Percentiles rank a stretch among this genome's conserved stretches.
Evolutionary conservation across 2,797 vertebrate species (phyloP).

Genomic region (Kryptolebias ocellatus): DNA sequence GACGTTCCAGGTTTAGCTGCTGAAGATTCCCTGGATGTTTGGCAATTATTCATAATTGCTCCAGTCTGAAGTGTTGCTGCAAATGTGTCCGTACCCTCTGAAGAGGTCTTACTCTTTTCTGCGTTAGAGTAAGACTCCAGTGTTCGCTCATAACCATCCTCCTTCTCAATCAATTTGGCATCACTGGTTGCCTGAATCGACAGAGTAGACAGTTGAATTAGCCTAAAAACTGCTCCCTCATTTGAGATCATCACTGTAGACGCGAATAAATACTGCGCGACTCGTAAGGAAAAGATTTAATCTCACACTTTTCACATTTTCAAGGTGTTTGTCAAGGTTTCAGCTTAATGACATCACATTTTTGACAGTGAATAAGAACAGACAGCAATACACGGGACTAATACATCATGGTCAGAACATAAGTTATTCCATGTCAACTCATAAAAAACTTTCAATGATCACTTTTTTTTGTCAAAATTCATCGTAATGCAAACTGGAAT

Average conservation of each 20-base stretch:
- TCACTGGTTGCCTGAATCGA: constrained; percentile 96
- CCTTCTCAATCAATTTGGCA: constrained; percentile 94
- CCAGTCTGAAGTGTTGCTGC: constrained; percentile 45
- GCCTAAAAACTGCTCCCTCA: constrained; percentile 60
- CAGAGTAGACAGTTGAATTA: constrained; percentile 95
- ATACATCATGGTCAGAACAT: neutral
- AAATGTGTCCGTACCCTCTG: constrained; percentile 56
- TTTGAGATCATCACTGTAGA: constrained; percentile 25
- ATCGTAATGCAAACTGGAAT: no score
- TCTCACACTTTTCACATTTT: constrained; percentile 8
- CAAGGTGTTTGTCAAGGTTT: constrained; percentile 9
- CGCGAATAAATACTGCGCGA: constrained; percentile 14
- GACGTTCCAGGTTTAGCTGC: constrained; percentile 45
- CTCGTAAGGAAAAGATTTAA: constrained; percentile 1
- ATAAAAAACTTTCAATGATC: neutral
- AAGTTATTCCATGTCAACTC: neutral
- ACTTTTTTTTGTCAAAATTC: no score
- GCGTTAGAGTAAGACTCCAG: constrained; percentile 70
- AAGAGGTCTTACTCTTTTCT: constrained; percentile 72
- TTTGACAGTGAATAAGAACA: constrained; percentile 13
- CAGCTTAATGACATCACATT: constrained; percentile 4
- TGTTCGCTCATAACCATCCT: constrained; percentile 82
- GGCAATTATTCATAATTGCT: constrained; percentile 44
- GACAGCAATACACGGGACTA: neutral
- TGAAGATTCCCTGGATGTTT: constrained; percentile 59